Base-by-base conservation (phyloP, 2,888 invertebrate genomes). In the Synergus gifuensis region DNA sequence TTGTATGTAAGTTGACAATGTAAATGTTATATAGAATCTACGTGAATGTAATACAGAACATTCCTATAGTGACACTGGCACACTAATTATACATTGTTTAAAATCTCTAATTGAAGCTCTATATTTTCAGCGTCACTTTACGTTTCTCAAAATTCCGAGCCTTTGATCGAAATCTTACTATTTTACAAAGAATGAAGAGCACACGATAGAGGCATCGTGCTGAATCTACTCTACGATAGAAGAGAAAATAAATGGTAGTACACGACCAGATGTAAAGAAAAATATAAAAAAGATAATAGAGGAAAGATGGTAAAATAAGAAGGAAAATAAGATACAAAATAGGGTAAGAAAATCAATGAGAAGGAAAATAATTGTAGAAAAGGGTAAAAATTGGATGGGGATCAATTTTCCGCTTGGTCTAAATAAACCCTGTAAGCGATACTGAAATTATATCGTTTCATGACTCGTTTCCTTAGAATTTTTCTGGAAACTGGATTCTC, bases 141-240 rank as follows among this genome's bases (percentile, higher is more conserved):
- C 36, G 28, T 49, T 49, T 69, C 49, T 49, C 28, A 46, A 54
- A 73, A 73, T 54, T 73, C n/a, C 73, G 49, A 66, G 1, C 42
- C n/a, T n/a, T 22, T 28, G 28, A 60, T 60, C 22, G 28, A 49
- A 44, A 22, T 46, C n/a, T 28, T 46, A 28, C 49, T 36, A 49
- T 28, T 46, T n/a, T 49, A 22, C 49, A 73, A n/a, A 73, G 49
- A 36, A 14, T 36, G 36, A 73, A 73, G 16, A 73, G 73, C 54
- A 73, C 73, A 73, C 73, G 54, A 73, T 73, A 73, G 73, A 73
- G 73, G 73, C 73, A 73, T 73, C 73, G 73, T 73, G 54, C 4
- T 60, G 22, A 11, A 49, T 36, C 73, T 73, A 73, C 36, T 54
- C 54, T 69, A 69, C 73, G 54, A 73, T 36, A 73, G 73, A 49